phyloP scores from a whole-genome alignment of 2,113 vertebrate species.

The Rhabdomys dilectus region DNA sequence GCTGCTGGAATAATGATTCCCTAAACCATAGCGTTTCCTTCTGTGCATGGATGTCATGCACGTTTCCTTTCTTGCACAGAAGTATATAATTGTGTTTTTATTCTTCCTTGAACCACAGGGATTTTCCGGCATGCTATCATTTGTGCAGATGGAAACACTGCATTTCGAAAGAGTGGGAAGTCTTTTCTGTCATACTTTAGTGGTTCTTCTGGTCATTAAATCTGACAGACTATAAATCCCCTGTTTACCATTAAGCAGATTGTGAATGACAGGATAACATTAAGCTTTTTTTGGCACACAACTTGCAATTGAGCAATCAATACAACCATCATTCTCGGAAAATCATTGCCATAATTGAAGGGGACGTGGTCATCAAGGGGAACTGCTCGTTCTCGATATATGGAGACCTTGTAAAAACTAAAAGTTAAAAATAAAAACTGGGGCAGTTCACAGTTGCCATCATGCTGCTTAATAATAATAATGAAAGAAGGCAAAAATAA shows the following conservation, averaged over 20 bases:
- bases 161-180: conserved; percentile 62
- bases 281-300: conserved; percentile 58
- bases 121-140: conserved; percentile 60
- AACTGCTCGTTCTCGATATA: conserved; percentile 72
- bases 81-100: conserved; percentile 49
- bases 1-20: conserved; percentile 13
- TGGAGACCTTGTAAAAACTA: conserved; percentile 58
- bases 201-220: conserved; percentile 70
- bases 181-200: conserved; percentile 72
- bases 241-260: conserved; percentile 64
- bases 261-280: conserved; percentile 71
- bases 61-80: conserved; percentile 44
- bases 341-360: conserved; percentile 67
- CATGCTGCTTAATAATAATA: conserved; percentile 68
- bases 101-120: conserved; percentile 36
- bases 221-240: conserved; percentile 72
- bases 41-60: background rate
- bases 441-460: conserved; percentile 76
- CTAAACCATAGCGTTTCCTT: conserved; percentile 43
- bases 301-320: conserved; percentile 70
- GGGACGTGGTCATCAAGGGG: conserved; percentile 42
- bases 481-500: conserved; percentile 74
- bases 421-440: conserved; percentile 81
- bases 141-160: conserved; percentile 62
- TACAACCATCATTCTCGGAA: conserved; percentile 55